Evolutionary conservation across 2,888 invertebrate species (phyloP).

Genomic region (Andrena camellia): DNA sequence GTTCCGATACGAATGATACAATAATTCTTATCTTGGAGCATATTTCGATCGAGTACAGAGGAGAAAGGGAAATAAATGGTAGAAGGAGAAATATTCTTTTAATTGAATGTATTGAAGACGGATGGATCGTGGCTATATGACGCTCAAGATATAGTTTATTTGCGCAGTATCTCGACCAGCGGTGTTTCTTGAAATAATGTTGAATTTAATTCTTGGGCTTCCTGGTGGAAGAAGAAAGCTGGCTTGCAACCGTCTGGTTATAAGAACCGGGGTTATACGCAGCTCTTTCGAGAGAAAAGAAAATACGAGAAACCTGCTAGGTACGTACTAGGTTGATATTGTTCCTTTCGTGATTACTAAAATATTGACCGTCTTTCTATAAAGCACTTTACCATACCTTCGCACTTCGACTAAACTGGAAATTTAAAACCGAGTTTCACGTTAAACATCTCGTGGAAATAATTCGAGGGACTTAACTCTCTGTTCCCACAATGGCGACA

Average conservation of each 20-base stretch:
- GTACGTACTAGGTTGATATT: slow-evolving; percentile 11
- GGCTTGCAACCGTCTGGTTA: slow-evolving; percentile 9
- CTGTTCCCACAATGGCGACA: neutral
- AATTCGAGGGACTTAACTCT: neutral
- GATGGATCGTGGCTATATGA: neutral
- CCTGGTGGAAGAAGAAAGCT: slow-evolving; percentile 12
- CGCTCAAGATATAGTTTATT: slow-evolving; percentile 1
- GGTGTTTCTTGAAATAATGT: slow-evolving; percentile 35
- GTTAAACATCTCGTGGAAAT: slow-evolving; percentile 25
- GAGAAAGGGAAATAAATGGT: neutral
- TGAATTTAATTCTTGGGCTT: slow-evolving; percentile 24
- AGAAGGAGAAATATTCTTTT: neutral
- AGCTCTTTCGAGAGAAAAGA: slow-evolving; percentile 37
- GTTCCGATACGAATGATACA: neutral
- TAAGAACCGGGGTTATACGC: slow-evolving; percentile 6
- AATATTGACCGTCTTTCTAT: slow-evolving; percentile 49
- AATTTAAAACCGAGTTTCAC: slow-evolving; percentile 28
- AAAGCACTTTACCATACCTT: neutral
- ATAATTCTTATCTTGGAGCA: neutral
- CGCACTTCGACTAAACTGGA: slow-evolving; percentile 31
- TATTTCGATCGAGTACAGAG: neutral
- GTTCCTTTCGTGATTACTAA: slow-evolving; percentile 51
- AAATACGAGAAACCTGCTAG: slow-evolving; percentile 40
- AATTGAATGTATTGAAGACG: slow-evolving; percentile 23
- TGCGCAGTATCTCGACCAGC: neutral